Conservation (phyloP, 2,888 invertebrate species). For the Oligia strigilis region DNA sequence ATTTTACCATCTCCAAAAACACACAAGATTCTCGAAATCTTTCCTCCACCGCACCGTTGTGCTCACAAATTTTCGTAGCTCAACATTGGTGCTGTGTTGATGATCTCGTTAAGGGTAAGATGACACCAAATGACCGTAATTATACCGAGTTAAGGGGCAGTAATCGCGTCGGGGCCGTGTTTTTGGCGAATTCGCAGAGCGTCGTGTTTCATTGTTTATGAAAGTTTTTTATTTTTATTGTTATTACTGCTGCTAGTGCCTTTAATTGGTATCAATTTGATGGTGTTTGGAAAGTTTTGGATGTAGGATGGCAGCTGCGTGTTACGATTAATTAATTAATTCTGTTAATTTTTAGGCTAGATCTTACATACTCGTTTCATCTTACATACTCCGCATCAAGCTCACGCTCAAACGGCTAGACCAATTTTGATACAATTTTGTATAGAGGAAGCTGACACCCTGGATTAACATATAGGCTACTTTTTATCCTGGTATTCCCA, state of each 20-base stretch:
- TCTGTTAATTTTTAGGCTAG: background rate
- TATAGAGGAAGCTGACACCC: too few relatives aligned
- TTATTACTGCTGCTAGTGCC: slow-evolving; percentile 72
- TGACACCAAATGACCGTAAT: slow-evolving; percentile 89
- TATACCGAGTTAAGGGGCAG: slow-evolving; percentile 85
- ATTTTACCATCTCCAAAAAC: background rate
- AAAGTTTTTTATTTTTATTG: slow-evolving; percentile 85
- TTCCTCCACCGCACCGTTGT: slow-evolving; percentile 8
- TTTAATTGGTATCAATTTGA: slow-evolving; percentile 74
- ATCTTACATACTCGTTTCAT: background rate
- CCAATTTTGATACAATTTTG: too few relatives aligned
- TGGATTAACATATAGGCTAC: too few relatives aligned
- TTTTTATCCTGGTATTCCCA: too few relatives aligned
- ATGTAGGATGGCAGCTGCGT: slow-evolving; percentile 3
- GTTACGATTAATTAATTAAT: background rate
- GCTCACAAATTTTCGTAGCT: slow-evolving; percentile 70
- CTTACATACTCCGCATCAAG: too few relatives aligned
- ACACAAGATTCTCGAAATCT: background rate
- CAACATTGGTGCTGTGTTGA: slow-evolving; percentile 74
- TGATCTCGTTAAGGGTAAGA: slow-evolving; percentile 88
- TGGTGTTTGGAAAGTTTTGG: slow-evolving; percentile 17
- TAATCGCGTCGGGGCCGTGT: slow-evolving; percentile 78
- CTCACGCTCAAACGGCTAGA: too few relatives aligned
- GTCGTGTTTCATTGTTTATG: slow-evolving; percentile 84
- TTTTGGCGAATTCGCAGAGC: slow-evolving; percentile 81